Evolutionary conservation across 2,797 vertebrate species (phyloP), one percentile per base, ranked within the genome.

Genomic region (Phyllotis vaccarum): DNA sequence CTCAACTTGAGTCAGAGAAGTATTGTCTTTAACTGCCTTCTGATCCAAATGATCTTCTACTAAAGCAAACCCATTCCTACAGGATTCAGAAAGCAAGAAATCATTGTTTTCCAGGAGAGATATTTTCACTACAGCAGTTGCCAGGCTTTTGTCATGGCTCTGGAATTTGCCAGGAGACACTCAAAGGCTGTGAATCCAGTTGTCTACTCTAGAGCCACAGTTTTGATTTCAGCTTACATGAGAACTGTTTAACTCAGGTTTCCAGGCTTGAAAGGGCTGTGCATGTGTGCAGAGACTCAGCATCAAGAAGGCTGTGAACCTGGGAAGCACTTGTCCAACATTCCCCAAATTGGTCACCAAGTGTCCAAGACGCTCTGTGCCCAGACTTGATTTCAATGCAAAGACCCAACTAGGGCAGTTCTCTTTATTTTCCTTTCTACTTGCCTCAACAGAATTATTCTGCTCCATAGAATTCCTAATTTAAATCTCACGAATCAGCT

Each of bases 401-500:
- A 95, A 49, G 34, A 46, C 56, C 52, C 72, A 14, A 64, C 62
- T 17, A 93, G 14, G 34, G 13, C 22, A 74, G 3, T 19, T 22
- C 37, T 75, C 54, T 49, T 52, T 37, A n/a, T 40, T 52, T 60
- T 16, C 24, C 60, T 31, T 43, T 86, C 82, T 83, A 12, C 86
- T 95, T 89, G 96, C 56, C 66, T 94, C 85, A 72, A 64, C 75
- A 56, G 21, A 82, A 81, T 72, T 76, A 54, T 74, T 58, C 68
- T 54, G 80, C 37, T 49, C 2, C 46, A 21, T 14, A 31, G 82
- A 91, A 87, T 79, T 90, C 11, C 21, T 81, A 43, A 93, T 96
- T 97, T 92, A 90, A 95, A 85, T 75, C 78, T 34, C 89, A 89
- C 52, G 87, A 95, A 6, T 97, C 96, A 96, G 95, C 95, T 95